A percentile compares a stretch with the other conserved stretches of the same genome.
Evolutionary conservation across 2,888 invertebrate species (phyloP).

Genomic region (Melinaea menophilus): DNA sequence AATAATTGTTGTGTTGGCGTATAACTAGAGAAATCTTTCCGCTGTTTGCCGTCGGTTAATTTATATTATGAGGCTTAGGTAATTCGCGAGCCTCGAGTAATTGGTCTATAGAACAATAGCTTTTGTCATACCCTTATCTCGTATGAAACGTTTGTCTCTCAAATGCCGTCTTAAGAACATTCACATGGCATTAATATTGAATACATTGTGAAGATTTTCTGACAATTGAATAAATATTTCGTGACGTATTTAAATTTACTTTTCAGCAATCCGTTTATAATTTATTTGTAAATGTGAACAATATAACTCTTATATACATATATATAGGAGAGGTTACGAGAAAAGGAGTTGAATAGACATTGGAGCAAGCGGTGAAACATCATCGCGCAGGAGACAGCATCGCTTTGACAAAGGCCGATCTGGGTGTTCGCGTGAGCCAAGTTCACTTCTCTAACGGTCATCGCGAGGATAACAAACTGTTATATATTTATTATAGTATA

Average conservation of each 20-base stretch:
- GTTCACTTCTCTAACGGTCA: too few relatives aligned
- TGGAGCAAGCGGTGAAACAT: too few relatives aligned
- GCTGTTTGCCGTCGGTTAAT: slow-evolving; percentile 76
- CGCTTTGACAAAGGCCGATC: too few relatives aligned
- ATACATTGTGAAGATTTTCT: slow-evolving; percentile 19
- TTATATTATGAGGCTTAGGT: slow-evolving; percentile 78
- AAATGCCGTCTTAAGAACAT: slow-evolving; percentile 61
- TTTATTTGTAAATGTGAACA: not conserved
- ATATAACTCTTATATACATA: not conserved
- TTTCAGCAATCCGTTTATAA: not conserved
- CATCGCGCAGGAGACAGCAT: too few relatives aligned
- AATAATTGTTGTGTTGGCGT: slow-evolving; percentile 78
- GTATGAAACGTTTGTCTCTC: slow-evolving; percentile 66
- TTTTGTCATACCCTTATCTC: slow-evolving; percentile 77
- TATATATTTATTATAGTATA: too few relatives aligned
- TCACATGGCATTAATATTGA: slow-evolving; percentile 54
- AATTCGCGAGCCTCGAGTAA: slow-evolving; percentile 76
- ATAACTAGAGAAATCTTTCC: slow-evolving; percentile 79
- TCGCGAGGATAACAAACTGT: too few relatives aligned
- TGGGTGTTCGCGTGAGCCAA: too few relatives aligned
- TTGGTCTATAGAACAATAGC: slow-evolving; percentile 76
- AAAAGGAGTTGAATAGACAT: too few relatives aligned
- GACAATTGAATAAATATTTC: slow-evolving; percentile 20
- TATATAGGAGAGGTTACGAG: too few relatives aligned
- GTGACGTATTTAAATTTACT: slow-evolving; percentile 18